Evolutionary conservation across 2,113 vertebrate species (phyloP).

Genomic region (Bungarus multicinctus): DNA sequence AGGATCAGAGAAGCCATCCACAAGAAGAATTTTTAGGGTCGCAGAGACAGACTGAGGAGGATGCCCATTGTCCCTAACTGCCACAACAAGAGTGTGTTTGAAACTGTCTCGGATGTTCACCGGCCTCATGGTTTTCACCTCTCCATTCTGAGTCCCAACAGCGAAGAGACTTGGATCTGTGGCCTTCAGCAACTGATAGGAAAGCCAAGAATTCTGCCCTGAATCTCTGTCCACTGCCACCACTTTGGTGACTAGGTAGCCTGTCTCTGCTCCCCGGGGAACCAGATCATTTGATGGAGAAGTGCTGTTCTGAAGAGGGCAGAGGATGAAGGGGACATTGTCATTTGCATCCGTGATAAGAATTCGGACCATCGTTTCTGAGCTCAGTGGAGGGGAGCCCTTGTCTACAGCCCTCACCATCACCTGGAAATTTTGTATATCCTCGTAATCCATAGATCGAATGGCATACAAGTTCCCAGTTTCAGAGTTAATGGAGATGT

Average conservation of each 20-base stretch:
- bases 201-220: background rate
- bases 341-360: background rate
- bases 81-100: constrained; percentile 68
- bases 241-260: background rate
- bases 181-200: background rate
- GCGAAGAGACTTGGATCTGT: background rate
- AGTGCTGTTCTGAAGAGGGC: constrained; percentile 53
- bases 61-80: background rate
- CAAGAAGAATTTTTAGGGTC: background rate
- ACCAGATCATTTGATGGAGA: constrained; percentile 21
- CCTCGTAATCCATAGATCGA: too few species aligned
- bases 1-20: background rate
- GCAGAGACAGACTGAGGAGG: background rate
- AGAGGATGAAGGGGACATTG: constrained; percentile 59
- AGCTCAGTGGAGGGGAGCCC: background rate
- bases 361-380: background rate
- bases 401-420: background rate
- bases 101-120: constrained; percentile 58
- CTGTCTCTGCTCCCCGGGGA: constrained; percentile 50
- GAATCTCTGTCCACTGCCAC: background rate
- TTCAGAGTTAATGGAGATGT: too few species aligned
- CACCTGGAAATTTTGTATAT: background rate
- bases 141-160: background rate
- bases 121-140: background rate
- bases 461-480: too few species aligned